Evolutionary conservation across 2,113 vertebrate species (phyloP), one percentile per base, ranked within the genome.

Genomic region (Chitala chitala): DNA sequence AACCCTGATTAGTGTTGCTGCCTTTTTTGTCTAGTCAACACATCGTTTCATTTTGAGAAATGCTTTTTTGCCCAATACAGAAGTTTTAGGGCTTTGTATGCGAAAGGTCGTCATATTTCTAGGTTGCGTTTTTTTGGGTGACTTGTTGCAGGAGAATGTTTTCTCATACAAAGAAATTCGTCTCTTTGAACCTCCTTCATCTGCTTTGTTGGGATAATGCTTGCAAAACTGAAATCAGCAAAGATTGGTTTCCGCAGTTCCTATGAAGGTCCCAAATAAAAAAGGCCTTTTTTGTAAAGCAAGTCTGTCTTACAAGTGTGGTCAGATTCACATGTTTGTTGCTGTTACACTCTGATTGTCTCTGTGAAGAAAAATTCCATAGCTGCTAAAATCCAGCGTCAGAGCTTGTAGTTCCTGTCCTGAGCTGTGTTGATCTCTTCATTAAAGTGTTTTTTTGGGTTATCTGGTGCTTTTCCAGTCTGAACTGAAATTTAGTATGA

Each of bases 321-420:
- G 84, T 83, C 5, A 82, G 82, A 86, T 80, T 80, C 81, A 85
- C 83, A 79, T 75, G 74, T 73, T 78, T 76, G 82, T 76, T 80
- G 85, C 77, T 87, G 72, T 84, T 80, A 78, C 72, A 82, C 76
- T 64, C 72, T 70, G 61, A 59, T 65, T 75, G 59, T 78, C 80
- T 54, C 80, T 59, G n/a, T n/a, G 79, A 77, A 20, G 50, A 58
- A 80, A 78, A 71, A 86, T 69, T 70, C 77, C 80, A 79, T 80
- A 82, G 74, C 73, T 73, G 88, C 86, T 89, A 83, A 84, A 83
- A 77, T n/a, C n/a, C n/a, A n/a, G n/a, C n/a, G n/a, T n/a, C n/a
- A n/a, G n/a, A n/a, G n/a, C n/a, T n/a, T n/a, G n/a, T n/a, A n/a
- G n/a, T n/a, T n/a, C n/a, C n/a, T n/a, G n/a, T n/a, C n/a, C n/a